Base-by-base conservation (phyloP, 2,113 vertebrate species). In the Larimichthys polyactis region DNA sequence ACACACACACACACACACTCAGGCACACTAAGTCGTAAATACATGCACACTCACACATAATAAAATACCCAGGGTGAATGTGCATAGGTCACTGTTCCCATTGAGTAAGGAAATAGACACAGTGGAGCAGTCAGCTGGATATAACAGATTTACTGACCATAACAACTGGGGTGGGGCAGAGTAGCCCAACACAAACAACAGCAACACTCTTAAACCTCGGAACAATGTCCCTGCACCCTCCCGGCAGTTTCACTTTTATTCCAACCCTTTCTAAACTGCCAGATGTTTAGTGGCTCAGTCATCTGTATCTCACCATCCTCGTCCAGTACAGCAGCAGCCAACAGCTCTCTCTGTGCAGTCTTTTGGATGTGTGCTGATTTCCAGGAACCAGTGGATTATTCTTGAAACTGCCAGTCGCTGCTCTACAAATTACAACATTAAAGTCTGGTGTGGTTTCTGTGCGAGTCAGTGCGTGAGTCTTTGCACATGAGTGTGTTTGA, bases 61-160 rank as follows among this genome's bases (percentile, higher is more conserved):
- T 86, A 84, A 87, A 90, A 84, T 64, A 82, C 75, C 76, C 82
- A 8, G 59, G 76, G 73, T 85, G 74, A 91, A 85, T 82, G 91
- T 83, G 75, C 83, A 49, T 51, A 78, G 64, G 64, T 79, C 68
- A 69, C n/a, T 27, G 32, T 62, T 67, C 17, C 68, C 67, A 71
- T 58, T 6, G 20, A 86, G 69, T 29, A 71, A 88, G 89, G 83
- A 91, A 93, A 92, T 81, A 48, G 87, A 78, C 70, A 85, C 83
- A 86, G 82, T 46, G 55, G 77, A 88, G 65, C 52, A 43, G 73
- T 78, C 60, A 67, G 73, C 54, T 67, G 78, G 63, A 89, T 10
- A 64, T 89, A 88, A 89, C 83, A 82, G 88, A 90, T 91, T 92
- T 90, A 89, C 87, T 78, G 88, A 85, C 76, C 63, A 29, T 83